phyloP scores from a whole-genome alignment of 1,140 invertebrate genomes.

The Megalonaias nervosa region DNA sequence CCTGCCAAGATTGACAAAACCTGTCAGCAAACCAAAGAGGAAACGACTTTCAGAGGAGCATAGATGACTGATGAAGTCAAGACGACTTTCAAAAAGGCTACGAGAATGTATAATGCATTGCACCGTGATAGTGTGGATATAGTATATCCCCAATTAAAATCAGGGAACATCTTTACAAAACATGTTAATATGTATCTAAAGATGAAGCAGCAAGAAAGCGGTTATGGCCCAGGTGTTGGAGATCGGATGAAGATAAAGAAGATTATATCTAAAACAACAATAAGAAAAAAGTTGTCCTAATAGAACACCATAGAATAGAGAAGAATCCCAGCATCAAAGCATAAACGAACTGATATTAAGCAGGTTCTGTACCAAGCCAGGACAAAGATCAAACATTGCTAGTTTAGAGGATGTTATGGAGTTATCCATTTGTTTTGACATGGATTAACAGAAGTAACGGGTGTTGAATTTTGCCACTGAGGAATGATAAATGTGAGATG shows the following conservation, averaged over 20 bases:
- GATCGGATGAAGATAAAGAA: constrained; percentile 23
- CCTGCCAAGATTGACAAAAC: constrained; percentile 1
- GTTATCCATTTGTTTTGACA: constrained; percentile 40
- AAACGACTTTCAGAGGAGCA: neutral
- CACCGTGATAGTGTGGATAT: constrained; percentile 3
- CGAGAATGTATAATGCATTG: constrained; percentile 5
- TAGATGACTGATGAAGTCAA: constrained; percentile 17
- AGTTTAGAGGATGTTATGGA: constrained; percentile 1
- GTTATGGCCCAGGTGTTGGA: constrained; percentile 29
- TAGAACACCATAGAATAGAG: constrained; percentile 60
- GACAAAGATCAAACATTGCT: constrained; percentile 10
- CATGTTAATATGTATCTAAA: constrained; percentile 47
- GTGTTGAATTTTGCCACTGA: constrained; percentile 14
- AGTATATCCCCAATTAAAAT: neutral
- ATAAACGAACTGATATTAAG: constrained; percentile 44
- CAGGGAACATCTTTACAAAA: constrained; percentile 23
- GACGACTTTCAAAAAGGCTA: constrained; percentile 3
- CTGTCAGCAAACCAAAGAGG: constrained; percentile 8
- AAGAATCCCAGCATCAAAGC: constrained; percentile 59
- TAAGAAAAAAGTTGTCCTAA: constrained; percentile 57
- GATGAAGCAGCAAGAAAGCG: constrained; percentile 41
- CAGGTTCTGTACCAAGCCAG: constrained; percentile 20
- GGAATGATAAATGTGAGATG: constrained; percentile 11
- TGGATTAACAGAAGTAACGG: constrained; percentile 9
- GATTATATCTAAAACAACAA: constrained; percentile 51